Percentiles rank a stretch among this genome's conserved stretches.
phyloP scores from a whole-genome alignment of 2,113 vertebrate genomes.

The Ariopsis seemanni region DNA sequence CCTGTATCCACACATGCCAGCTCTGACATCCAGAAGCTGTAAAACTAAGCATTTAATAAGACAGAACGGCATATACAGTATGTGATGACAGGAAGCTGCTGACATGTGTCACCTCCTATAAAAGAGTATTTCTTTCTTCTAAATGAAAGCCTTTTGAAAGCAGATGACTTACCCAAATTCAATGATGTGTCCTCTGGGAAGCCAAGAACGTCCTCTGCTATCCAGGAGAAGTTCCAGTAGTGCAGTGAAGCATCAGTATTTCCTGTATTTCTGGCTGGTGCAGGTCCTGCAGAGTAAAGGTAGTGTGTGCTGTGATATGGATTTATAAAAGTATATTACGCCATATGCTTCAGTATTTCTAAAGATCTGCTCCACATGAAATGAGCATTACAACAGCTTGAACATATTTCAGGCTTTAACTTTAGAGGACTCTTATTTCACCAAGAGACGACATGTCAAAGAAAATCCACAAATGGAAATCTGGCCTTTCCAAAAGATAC shows the following conservation, averaged over 20 bases:
- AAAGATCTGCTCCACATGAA: background rate
- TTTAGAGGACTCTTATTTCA: background rate
- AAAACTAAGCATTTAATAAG: slow-evolving; percentile 23
- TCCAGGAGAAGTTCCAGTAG: slow-evolving; percentile 81
- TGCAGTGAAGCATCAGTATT: slow-evolving; percentile 50
- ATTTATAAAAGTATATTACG: background rate
- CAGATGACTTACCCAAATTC: slow-evolving; percentile 67
- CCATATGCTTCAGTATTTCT: background rate
- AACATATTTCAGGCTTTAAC: background rate
- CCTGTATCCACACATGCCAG: slow-evolving; percentile 5
- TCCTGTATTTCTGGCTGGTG: slow-evolving; percentile 6
- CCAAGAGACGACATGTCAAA: background rate
- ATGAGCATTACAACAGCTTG: background rate
- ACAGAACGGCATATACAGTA: slow-evolving; percentile 51
- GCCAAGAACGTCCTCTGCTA: slow-evolving; percentile 70
- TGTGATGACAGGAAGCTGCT: slow-evolving; percentile 55
- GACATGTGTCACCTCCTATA: slow-evolving; percentile 47
- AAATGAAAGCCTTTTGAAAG: slow-evolving; percentile 55
- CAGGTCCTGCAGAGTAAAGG: slow-evolving; percentile 54
- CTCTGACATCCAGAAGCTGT: slow-evolving; percentile 25
- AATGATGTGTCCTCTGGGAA: slow-evolving; percentile 58
- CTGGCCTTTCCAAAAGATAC: background rate
- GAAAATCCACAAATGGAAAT: background rate
- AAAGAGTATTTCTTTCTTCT: slow-evolving; percentile 40
- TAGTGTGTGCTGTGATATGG: background rate